Base-by-base conservation (phyloP, 2,797 vertebrate genomes). In the Eulemur rubriventer region DNA sequence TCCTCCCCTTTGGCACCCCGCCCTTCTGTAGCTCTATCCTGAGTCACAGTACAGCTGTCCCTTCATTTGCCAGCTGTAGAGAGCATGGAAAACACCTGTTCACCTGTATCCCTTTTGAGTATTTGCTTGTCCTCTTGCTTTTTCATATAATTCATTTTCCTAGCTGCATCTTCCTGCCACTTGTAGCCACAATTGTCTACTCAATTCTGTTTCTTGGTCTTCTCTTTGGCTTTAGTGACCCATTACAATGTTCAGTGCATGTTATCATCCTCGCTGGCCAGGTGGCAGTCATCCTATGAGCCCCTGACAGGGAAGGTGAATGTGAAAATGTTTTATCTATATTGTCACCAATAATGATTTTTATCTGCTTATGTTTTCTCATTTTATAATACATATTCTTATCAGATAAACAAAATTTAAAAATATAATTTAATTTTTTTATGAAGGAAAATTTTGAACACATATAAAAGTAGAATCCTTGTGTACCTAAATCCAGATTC, bases 401-500 rank as follows among this genome's bases (percentile, higher is more conserved):
- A 52, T 61, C 61, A 57, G 22, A 65, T 38, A 22, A 78, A 46
- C 24, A 82, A 67, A 52, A 75, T 3, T 52, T 10, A 2, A 70
- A 88, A 89, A 67, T 14, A 3, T 24, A 57, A 48, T 72, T 79
- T 57, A 82, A 85, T 4, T 30, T 89, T 82, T 82, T n/a, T 50
- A 61, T n/a, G 30, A 96, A 97, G 55, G 14, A 70, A 94, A 70
- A 69, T 78, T 63, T 67, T 24, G 73, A 79, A 63, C 33, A 69
- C 33, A 67, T 67, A 14, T 72, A 59, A 48, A 93, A 46, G 20
- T 55, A 63, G 24, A 90, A 57, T 41, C 6, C 41, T 4, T 43
- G 11, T 75, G 20, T 48, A 33, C 24, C 26, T 50, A 83, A 69
- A 75, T 59, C 14, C 11, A 65, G 38, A 88, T 43, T 79, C 20